Conservation (phyloP, 2,113 vertebrate species). For the Vidua macroura region DNA sequence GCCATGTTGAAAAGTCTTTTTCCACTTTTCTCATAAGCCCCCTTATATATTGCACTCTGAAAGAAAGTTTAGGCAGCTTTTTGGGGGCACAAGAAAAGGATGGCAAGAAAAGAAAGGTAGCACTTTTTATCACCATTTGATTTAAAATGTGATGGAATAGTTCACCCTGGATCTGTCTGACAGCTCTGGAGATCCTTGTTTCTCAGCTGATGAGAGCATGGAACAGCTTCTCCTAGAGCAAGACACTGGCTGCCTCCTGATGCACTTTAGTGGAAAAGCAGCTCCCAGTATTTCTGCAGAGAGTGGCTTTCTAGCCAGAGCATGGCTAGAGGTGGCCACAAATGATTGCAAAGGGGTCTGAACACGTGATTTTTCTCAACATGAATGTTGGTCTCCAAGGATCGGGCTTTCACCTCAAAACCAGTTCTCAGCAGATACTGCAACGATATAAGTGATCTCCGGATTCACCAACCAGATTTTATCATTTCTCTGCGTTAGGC, state of each 20-base stretch:
- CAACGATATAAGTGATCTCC: not conserved
- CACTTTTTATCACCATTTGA: not conserved
- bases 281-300: not conserved
- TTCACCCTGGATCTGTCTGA: not conserved
- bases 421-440: not conserved
- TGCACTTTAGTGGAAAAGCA: not conserved
- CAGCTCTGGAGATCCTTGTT: not conserved
- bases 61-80: not conserved
- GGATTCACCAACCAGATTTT: not conserved
- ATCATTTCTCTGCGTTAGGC: not conserved
- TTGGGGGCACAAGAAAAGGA: rapidly evolving
- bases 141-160: not conserved
- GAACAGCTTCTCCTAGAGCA: not conserved
- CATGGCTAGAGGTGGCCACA: not conserved
- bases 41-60: not conserved
- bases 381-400: not conserved
- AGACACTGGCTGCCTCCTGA: not conserved
- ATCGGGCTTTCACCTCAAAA: not conserved
- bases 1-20: not conserved
- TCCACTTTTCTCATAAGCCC: not conserved
- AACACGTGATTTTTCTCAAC: not conserved
- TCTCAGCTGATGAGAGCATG: not conserved
- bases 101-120: not conserved
- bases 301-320: not conserved
- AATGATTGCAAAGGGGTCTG: not conserved